Conservation (phyloP, 2,113 vertebrate genomes). For the zebrafish (Danio rerio) region GRCz12tu NC_133193.1:1503001-1503500, state of each 20-base stretch:
- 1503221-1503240: slow-evolving; percentile 98
- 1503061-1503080: slow-evolving; percentile 98
- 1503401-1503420: slow-evolving; percentile 47
- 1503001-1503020: slow-evolving; percentile 58
- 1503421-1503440: no score
- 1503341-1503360: slow-evolving; percentile 96
- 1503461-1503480: no score
- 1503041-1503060: slow-evolving; percentile 97
- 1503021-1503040: slow-evolving; percentile 98
- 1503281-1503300: not conserved
- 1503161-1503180: slow-evolving; percentile 99
- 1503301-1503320: not conserved
- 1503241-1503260: slow-evolving; percentile 95
- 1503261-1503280: slow-evolving; percentile 52
- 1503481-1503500: no score
- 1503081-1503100: slow-evolving; percentile 87
- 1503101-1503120: slow-evolving; percentile 45
- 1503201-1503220: slow-evolving; percentile 95
- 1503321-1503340: slow-evolving; percentile 91
- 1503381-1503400: slow-evolving; percentile 92
- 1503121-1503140: slow-evolving; percentile 17
- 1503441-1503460: not conserved
- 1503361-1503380: slow-evolving; percentile 97
- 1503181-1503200: slow-evolving; percentile 96
- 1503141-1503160: slow-evolving; percentile 69